phyloP scores from a whole-genome alignment of 2,113 vertebrate species.

The Pseudorectes ferrugineus region DNA sequence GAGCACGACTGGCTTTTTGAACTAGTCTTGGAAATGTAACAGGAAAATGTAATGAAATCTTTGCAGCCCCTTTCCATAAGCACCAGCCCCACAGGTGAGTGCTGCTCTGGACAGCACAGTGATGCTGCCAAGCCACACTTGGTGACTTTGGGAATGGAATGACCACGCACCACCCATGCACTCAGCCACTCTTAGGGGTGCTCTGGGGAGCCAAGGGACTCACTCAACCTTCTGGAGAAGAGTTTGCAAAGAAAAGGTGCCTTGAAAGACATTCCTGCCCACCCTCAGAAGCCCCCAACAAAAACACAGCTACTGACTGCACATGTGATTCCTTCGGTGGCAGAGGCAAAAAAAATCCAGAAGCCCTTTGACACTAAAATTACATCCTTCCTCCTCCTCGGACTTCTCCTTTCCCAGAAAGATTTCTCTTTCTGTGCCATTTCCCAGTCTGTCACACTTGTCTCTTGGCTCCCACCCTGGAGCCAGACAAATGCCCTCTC shows the following conservation, averaged over 20 bases:
- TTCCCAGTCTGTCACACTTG: not conserved
- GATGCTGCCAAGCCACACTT: not conserved
- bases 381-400: not conserved
- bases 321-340: not conserved
- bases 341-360: not conserved
- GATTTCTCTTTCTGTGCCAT: not conserved
- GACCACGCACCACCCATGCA: not conserved
- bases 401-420: slow-evolving; percentile 30
- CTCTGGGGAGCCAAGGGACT: not conserved
- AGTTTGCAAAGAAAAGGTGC: not conserved
- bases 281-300: not conserved
- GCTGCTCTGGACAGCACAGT: accelerated
- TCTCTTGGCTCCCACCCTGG: not conserved
- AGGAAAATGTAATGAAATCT: not conserved
- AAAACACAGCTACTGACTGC: not conserved
- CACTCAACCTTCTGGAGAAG: not conserved
- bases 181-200: not conserved
- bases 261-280: not conserved
- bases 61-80: not conserved
- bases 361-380: not conserved
- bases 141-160: not conserved
- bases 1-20: not conserved
- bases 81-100: not conserved
- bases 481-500: not conserved
- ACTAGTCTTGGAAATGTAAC: not conserved